Base-by-base conservation (phyloP, 2,888 invertebrate genomes). In the Acanthopleura granulata region DNA sequence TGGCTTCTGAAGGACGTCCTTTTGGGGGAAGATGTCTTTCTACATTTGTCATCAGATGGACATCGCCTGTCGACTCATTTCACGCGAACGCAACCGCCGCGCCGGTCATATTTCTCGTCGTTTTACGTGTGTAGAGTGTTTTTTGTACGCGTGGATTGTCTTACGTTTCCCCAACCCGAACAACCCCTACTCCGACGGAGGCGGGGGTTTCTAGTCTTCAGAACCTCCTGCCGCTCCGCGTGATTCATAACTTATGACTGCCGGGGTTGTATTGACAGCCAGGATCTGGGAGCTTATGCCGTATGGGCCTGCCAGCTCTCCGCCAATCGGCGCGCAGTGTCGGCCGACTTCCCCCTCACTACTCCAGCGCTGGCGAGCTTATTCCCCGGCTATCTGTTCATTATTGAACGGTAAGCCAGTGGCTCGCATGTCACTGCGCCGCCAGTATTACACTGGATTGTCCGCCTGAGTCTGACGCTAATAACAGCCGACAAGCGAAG, bases 231-330 rank as follows among this genome's bases (percentile, higher is more conserved):
- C 57, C 22, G 66, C 25, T 66, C 29, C 66, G 25, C 25, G 66
- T 66, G 66, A 66, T 66, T 66, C 66, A 66, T 66, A 66, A 66
- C 66, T 66, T 66, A 66, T 66, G 66, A 66, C 66, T 66, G 66
- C 29, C 6, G 25, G 66, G 22, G 66, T 27, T 27, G 66, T 66
- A 66, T 66, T 66, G 66, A 66, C 66, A 66, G 66, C 27, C 4
- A 66, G 25, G 15, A 66, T 22, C 66, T 25, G 15, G 25, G 25
- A 66, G 66, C 66, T 66, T 66, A 66, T 66, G 29, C 27, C 66
- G 27, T 3, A 27, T 27, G 29, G 66, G 22, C 25, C 29, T 27
- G 18, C 12, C 16, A 6, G 15, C 14, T 27, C 25, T 27, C 29
- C 25, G 18, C 66, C 66, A 66, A 66, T 66, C 66, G 27, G 25